phyloP scores from a whole-genome alignment of 2,113 vertebrate genomes.

The Casuarius casuarius region DNA sequence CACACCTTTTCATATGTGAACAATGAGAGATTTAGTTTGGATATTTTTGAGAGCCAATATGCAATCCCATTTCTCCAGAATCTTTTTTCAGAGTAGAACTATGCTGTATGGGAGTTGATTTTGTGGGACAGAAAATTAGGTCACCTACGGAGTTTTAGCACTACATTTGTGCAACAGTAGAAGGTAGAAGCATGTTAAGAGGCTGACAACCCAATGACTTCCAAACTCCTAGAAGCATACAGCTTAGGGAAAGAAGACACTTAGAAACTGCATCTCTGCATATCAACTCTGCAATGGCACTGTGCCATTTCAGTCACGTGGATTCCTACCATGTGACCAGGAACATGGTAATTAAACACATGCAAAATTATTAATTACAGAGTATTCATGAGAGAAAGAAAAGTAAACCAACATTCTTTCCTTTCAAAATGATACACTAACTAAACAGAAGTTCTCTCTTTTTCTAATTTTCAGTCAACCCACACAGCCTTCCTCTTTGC shows the following conservation, averaged over 20 bases:
- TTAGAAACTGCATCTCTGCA: background rate
- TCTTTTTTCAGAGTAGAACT: background rate
- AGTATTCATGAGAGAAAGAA: background rate
- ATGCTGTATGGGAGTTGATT: rapidly evolving
- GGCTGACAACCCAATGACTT: background rate
- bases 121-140: background rate
- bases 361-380: background rate
- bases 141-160: background rate
- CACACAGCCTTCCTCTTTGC: too few relatives aligned
- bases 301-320: background rate
- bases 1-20: background rate
- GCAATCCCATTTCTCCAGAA: background rate
- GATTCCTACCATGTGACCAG: background rate
- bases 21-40: background rate
- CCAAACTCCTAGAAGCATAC: background rate
- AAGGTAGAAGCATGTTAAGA: background rate
- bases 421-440: background rate
- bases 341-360: background rate
- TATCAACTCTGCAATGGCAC: background rate
- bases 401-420: background rate
- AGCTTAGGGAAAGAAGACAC: background rate
- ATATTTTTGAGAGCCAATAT: background rate
- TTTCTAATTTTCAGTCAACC: too few relatives aligned
- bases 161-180: background rate
- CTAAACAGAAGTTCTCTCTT: background rate